These are phyloP conservation scores for Axea sp. DNA, from an alignment of 2,888 invertebrate species.

Conservation along the genomic window DNA sequence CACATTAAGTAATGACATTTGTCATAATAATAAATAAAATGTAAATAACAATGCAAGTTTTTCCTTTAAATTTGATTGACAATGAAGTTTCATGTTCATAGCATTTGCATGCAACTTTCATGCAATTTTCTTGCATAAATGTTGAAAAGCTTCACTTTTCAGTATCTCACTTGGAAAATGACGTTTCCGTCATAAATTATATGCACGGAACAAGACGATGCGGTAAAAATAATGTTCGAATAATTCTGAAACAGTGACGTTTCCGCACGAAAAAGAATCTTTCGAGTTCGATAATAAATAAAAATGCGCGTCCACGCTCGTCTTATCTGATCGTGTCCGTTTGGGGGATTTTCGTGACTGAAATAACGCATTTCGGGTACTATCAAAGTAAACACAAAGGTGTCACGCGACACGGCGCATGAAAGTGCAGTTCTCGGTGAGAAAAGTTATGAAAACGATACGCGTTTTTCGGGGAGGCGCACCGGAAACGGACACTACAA, in stretches of 20 bases:
- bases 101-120: not conserved
- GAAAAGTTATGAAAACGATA: conserved; percentile 56
- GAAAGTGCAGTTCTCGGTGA: conserved; percentile 50
- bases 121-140: not conserved
- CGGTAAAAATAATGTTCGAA: too few species aligned
- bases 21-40: too few species aligned
- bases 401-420: conserved; percentile 61
- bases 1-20: too few species aligned
- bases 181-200: too few species aligned
- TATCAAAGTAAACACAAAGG: conserved; percentile 58
- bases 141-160: too few species aligned
- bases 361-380: conserved; percentile 57
- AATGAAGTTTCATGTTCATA: too few species aligned
- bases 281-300: conserved; percentile 13
- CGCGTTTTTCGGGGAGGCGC: conserved; percentile 25
- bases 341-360: conserved; percentile 49
- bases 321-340: conserved; percentile 29
- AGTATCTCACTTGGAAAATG: too few species aligned
- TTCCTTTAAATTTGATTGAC: too few species aligned
- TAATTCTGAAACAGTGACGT: too few species aligned
- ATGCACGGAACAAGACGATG: too few species aligned
- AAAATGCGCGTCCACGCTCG: conserved; percentile 20
- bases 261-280: too few species aligned
- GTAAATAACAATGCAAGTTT: too few species aligned
- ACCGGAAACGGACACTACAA: conserved; percentile 58